Base-by-base conservation (phyloP, 2,888 invertebrate species). In the Eupithecia centaureata region DNA sequence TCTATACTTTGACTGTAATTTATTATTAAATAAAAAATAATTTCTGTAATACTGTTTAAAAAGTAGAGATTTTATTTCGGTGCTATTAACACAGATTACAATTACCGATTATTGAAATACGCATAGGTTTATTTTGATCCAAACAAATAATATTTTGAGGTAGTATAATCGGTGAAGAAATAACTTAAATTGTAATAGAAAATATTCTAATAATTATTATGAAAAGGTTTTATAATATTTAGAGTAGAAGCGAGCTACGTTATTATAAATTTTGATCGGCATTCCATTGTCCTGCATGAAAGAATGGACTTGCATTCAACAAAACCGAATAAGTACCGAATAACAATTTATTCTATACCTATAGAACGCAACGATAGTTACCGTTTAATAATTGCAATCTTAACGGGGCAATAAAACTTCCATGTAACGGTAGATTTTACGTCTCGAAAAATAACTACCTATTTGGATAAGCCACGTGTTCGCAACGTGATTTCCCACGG, bases 401-500 rank as follows among this genome's bases (percentile, higher is more conserved):
- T 42, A 42, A 15, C 42, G 18, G 42, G 42, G 42, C 47, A 47
- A 47, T 47, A n/a, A 47, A 47, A 47, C 47, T 22, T 47, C 18
- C 10, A 47, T 22, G 7, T 1, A 42, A 42, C 4, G 22, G 18
- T 47, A 10, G 22, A 22, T 22, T 47, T 18, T 47, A 47, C 47
- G 18, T 47, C 47, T 47, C 1, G 42, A 18, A 18, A 18, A n/a
- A 18, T 8, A 1, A 8, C 18, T 18, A 10, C 42, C 18, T 38
- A 38, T n/a, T 38, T n/a, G 38, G n/a, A 38, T 38, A 38, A 7
- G 38, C 7, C 38, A 38, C n/a, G 38, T 38, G 38, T 38, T 38
- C 7, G 38, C 5, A 38, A 38, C 38, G 38, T 38, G 38, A 38
- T 38, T 15, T 7, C 7, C n/a, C 5, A n/a, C 2, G n/a, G 5